Evolutionary conservation across 2,888 invertebrate species (phyloP).

Genomic region (Eupithecia subfuscata): DNA sequence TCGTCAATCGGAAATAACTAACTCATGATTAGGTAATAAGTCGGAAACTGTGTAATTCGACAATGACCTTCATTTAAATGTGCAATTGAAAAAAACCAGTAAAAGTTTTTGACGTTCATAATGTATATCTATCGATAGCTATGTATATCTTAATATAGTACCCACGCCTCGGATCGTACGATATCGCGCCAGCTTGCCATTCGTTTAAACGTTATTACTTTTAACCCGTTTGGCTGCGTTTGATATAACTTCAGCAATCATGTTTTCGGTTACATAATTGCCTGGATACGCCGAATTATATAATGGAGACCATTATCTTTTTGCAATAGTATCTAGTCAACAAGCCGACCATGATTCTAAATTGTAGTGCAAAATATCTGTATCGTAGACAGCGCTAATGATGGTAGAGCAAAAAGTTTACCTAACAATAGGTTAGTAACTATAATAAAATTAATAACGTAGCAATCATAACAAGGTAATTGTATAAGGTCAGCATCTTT

Average conservation of each 20-base stretch:
- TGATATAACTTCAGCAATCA: slow-evolving; percentile 38
- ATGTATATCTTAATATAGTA: not conserved
- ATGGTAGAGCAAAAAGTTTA: slow-evolving; percentile 1
- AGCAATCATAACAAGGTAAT: not conserved
- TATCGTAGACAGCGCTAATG: not conserved
- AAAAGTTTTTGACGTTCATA: slow-evolving; percentile 5
- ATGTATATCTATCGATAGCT: not conserved
- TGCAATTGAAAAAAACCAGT: slow-evolving; percentile 9
- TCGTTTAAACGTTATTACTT: slow-evolving; percentile 50
- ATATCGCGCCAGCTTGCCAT: slow-evolving; percentile 66
- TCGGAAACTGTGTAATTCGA: not conserved
- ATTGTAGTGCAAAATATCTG: not conserved
- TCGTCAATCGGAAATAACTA: not conserved
- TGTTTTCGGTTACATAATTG: slow-evolving; percentile 40
- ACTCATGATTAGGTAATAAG: not conserved
- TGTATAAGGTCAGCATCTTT: slow-evolving; percentile 1
- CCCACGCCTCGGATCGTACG: slow-evolving; percentile 61
- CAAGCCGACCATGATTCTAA: slow-evolving; percentile 16
- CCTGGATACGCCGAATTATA: slow-evolving; percentile 33
- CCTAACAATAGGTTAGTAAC: slow-evolving; percentile 5
- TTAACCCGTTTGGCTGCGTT: slow-evolving; percentile 40
- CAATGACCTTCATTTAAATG: not conserved
- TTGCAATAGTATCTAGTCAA: slow-evolving; percentile 27
- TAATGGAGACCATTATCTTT: slow-evolving; percentile 39
- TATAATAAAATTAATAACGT: slow-evolving; percentile 3